These are phyloP conservation scores for Hyles euphorbiae DNA, from an alignment of 1,140 invertebrate genomes.

Conservation along the genomic window DNA sequence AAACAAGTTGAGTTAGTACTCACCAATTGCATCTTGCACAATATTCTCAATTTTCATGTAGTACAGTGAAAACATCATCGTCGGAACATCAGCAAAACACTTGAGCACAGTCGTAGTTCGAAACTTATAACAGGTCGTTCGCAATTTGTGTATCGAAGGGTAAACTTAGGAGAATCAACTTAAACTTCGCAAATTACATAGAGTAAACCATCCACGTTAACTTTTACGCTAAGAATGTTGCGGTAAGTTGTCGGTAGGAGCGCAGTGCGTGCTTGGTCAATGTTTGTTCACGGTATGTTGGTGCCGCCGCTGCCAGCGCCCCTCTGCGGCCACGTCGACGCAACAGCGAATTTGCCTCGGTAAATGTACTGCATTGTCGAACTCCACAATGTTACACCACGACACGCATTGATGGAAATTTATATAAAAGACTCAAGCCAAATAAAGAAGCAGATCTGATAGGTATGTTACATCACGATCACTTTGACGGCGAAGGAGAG, in stretches of 20 bases:
- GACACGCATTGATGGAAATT: conserved; percentile 15
- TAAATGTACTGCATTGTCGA: conserved; percentile 41
- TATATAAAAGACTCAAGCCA: conserved; percentile 15
- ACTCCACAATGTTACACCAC: conserved; percentile 15
- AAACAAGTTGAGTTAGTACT: conserved; percentile 27
- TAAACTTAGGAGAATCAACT: conserved; percentile 50
- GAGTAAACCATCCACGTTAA: conserved; percentile 73
- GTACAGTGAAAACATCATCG: conserved; percentile 34
- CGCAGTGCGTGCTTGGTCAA: conserved; percentile 62
- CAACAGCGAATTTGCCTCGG: conserved; percentile 32
- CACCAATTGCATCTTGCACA: conserved; percentile 50
- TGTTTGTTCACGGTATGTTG: conserved; percentile 56
- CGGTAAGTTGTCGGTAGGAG: conserved; percentile 61
- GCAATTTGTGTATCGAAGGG: conserved; percentile 49
- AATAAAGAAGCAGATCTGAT: conserved; percentile 13
- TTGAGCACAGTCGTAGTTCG: conserved; percentile 49
- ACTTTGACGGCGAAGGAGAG: neutral
- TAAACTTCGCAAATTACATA: conserved; percentile 71
- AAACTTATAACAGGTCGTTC: conserved; percentile 44
- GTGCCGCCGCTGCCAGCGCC: conserved; percentile 47
- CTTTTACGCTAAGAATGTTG: conserved; percentile 75
- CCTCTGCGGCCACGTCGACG: conserved; percentile 37
- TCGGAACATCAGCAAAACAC: conserved; percentile 45
- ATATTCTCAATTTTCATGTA: conserved; percentile 42
- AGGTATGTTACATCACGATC: conserved; percentile 10